phyloP scores from a whole-genome alignment of 2,888 invertebrate species.

The Drosophila paranaensis region DNA sequence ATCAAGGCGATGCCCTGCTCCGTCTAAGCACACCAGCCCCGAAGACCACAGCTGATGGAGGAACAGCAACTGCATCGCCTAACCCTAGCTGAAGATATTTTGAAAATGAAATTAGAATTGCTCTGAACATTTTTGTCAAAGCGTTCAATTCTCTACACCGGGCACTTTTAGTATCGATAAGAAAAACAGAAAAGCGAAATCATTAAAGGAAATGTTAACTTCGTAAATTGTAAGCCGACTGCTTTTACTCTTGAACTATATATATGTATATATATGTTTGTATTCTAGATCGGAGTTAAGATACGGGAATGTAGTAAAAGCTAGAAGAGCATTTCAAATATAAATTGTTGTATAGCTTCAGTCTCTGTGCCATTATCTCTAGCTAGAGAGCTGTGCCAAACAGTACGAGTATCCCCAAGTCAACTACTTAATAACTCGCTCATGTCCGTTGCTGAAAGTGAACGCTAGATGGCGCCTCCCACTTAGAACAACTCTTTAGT shows the following conservation, averaged over 20 bases:
- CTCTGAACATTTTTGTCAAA: background rate
- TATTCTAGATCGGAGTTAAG: background rate
- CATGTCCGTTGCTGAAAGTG: too few species aligned
- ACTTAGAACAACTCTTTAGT: background rate
- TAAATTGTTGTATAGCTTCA: background rate
- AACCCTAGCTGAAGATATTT: constrained; percentile 7
- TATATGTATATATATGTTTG: background rate
- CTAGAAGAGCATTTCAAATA: background rate
- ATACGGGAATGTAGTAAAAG: background rate
- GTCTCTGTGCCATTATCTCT: too few species aligned
- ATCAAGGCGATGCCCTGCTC: constrained; percentile 90
- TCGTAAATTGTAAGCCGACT: background rate
- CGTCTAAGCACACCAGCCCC: constrained; percentile 20
- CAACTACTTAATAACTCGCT: too few species aligned
- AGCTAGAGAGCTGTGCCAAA: too few species aligned
- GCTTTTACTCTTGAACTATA: background rate
- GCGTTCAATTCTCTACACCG: constrained; percentile 4
- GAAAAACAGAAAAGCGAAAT: constrained; percentile 6
- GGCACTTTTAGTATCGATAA: background rate
- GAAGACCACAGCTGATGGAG: background rate
- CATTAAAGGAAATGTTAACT: constrained; percentile 24
- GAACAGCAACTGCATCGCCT: background rate
- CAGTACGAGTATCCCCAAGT: background rate
- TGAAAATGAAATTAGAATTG: background rate
- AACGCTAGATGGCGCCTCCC: background rate